Conservation (phyloP, 2,888 invertebrate species). For the Trichopoda pennipes region DNA sequence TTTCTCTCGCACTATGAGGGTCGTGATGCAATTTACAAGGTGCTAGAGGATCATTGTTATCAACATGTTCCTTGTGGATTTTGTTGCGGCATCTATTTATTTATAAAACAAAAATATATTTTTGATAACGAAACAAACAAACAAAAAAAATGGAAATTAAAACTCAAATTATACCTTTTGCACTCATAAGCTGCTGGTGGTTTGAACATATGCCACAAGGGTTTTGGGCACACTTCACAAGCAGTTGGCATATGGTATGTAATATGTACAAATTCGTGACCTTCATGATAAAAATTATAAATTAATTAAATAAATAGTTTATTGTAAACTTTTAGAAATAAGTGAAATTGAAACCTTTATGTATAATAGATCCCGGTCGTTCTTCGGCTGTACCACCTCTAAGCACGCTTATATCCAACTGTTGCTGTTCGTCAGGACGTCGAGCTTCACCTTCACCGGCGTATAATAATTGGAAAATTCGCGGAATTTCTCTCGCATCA, state of each 20-base stretch:
- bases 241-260: conserved; percentile 99
- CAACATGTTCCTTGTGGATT: conserved; percentile 98
- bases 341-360: conserved; percentile 76
- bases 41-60: conserved; percentile 90
- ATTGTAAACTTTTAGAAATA: not conserved
- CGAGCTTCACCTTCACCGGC: conserved; percentile 97
- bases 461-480: conserved; percentile 98
- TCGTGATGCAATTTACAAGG: conserved; percentile 98
- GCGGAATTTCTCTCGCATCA: conserved; percentile 99
- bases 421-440: conserved; percentile 86
- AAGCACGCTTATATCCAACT: conserved; percentile 83
- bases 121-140: no score
- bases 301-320: no score
- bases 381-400: conserved; percentile 80
- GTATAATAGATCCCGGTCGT: conserved; percentile 80
- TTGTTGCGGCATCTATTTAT: conserved; percentile 93
- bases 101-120: conserved; percentile 27
- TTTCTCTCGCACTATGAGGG: conserved; percentile 95
- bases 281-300: conserved; percentile 67
- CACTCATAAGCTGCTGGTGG: conserved; percentile 99
- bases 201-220: conserved; percentile 98
- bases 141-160: conserved; percentile 1
- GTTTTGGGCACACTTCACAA: conserved; percentile 98
- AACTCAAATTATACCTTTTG: conserved; percentile 83
- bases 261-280: conserved; percentile 97